These are phyloP conservation scores for Minunthozetes semirufus DNA, from an alignment of 2,888 invertebrate species.

Conservation along the genomic window DNA sequence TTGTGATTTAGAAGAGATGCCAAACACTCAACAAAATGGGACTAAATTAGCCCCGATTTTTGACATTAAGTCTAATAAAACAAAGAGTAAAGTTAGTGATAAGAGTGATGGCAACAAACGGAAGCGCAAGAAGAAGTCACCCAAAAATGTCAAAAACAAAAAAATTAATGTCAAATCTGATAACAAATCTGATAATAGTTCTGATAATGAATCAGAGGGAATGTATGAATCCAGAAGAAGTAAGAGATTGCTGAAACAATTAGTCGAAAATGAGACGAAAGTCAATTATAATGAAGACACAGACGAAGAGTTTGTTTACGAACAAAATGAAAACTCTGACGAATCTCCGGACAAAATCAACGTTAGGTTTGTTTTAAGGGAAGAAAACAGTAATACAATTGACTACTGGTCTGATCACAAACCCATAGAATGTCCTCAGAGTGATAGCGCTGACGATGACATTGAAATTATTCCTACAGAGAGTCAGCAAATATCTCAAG, in stretches of 20 bases:
- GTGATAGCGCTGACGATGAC: neutral
- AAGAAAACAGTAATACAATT: constrained; percentile 26
- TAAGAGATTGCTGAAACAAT: constrained; percentile 14
- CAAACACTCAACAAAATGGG: neutral
- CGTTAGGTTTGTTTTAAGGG: neutral
- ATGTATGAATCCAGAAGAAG: neutral
- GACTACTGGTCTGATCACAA: neutral
- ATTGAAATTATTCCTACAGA: neutral
- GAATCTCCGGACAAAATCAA: neutral
- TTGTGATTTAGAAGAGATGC: neutral
- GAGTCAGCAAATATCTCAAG: neutral
- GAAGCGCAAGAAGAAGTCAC: constrained; percentile 1
- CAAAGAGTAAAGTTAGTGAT: neutral
- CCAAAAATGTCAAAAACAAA: constrained; percentile 13
- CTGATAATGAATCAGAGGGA: neutral
- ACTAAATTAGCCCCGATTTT: constrained; percentile 3
- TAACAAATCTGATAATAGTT: neutral
- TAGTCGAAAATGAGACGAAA: neutral
- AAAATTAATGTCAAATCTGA: neutral
- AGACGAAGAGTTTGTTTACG: neutral
- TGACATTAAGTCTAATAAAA: neutral
- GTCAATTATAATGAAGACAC: neutral
- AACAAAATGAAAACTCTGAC: neutral
- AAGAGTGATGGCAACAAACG: neutral
- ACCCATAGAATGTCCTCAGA: neutral